Conservation (phyloP, 2,797 vertebrate genomes). For the Acipenser transmontanus region DNA sequence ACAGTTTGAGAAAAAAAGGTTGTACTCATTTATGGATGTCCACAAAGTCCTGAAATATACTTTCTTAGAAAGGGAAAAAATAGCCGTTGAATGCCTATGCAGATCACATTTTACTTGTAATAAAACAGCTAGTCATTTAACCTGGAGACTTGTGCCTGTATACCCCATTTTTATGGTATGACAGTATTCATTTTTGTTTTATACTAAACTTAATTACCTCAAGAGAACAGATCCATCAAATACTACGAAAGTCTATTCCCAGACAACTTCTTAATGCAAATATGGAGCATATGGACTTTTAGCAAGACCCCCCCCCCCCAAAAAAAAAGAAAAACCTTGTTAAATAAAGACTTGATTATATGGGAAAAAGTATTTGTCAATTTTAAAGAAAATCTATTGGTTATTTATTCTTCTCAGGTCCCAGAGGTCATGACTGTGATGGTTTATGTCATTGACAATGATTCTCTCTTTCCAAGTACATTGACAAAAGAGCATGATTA, state of each 20-base stretch:
- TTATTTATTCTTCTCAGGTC: constrained; percentile 64
- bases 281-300: constrained; percentile 1
- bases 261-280: constrained; percentile 2
- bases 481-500: constrained; percentile 75
- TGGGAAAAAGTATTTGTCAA: constrained; percentile 38
- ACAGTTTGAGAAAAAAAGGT: too few relatives aligned
- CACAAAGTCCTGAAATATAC: too few relatives aligned
- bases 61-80: too few relatives aligned
- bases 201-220: not conserved
- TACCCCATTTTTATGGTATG: not conserved
- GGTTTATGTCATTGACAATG: constrained; percentile 65
- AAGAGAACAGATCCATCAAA: not conserved
- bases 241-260: not conserved
- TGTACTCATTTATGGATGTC: too few relatives aligned
- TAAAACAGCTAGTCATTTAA: too few relatives aligned
- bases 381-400: constrained; percentile 58
- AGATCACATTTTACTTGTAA: too few relatives aligned
- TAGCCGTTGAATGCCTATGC: too few relatives aligned
- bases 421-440: constrained; percentile 72
- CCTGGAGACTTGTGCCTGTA: too few relatives aligned
- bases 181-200: not conserved
- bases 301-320: not conserved
- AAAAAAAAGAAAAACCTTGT: not conserved
- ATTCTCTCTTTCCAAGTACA: constrained; percentile 70
- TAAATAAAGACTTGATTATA: not conserved